Evolutionary conservation across 2,113 vertebrate genomes (phyloP).

Genomic region (Peromyscus leucopus): DNA sequence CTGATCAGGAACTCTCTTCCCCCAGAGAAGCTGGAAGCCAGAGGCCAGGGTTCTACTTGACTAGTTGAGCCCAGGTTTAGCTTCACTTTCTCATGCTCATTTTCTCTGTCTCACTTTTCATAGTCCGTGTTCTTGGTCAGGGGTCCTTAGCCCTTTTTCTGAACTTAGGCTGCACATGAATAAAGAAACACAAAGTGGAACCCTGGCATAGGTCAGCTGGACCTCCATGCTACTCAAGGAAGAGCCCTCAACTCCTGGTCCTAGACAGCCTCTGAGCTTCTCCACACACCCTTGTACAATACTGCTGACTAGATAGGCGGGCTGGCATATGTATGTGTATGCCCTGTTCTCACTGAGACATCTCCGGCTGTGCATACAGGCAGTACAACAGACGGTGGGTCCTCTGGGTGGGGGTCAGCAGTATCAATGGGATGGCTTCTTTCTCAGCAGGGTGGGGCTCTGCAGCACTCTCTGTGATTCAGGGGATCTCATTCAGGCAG

Average conservation of each 20-base stretch:
- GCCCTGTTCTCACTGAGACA: fast-evolving
- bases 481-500: neutral
- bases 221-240: neutral
- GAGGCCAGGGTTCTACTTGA: neutral
- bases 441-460: neutral
- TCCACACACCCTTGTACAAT: neutral
- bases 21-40: neutral
- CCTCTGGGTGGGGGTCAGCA: too few species aligned
- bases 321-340: neutral
- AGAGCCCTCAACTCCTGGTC: neutral
- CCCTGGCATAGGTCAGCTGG: neutral
- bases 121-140: neutral
- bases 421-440: neutral
- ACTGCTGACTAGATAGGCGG: neutral
- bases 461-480: neutral
- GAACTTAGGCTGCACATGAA: neutral
- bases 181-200: neutral
- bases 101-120: neutral
- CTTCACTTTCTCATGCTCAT: neutral
- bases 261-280: neutral
- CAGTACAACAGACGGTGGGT: neutral
- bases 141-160: neutral
- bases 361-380: neutral
- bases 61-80: neutral
- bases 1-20: neutral